phyloP scores from a whole-genome alignment of 2,888 invertebrate species.

The Branchellion lobata region DNA sequence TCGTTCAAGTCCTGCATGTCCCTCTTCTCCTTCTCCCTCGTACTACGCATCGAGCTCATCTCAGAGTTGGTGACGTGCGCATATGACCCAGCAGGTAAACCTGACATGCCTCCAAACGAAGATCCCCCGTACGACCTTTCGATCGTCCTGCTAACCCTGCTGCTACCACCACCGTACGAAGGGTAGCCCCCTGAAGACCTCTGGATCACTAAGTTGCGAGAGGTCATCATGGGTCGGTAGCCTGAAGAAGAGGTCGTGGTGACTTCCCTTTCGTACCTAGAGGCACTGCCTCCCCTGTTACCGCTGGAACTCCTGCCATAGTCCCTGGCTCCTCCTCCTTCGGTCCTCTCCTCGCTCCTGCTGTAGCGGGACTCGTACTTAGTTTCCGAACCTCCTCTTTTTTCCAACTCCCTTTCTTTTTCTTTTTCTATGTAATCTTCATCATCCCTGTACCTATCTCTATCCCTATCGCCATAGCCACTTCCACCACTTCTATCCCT shows the following conservation, averaged over 20 bases:
- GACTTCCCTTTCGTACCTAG: slow-evolving; percentile 11
- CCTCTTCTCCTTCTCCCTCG: slow-evolving; percentile 64
- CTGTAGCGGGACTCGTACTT: slow-evolving; percentile 39
- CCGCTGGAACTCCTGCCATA: slow-evolving; percentile 13
- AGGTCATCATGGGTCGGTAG: slow-evolving; percentile 48
- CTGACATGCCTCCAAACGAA: background rate
- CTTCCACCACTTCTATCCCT: slow-evolving; percentile 1
- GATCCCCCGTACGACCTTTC: slow-evolving; percentile 29
- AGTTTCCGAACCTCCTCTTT: slow-evolving; percentile 1
- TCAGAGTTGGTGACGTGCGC: slow-evolving; percentile 56
- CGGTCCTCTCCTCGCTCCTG: slow-evolving; percentile 35
- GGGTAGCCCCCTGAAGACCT: slow-evolving; percentile 42
- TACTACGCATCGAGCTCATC: slow-evolving; percentile 61
- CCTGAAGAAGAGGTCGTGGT: background rate
- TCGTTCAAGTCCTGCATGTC: slow-evolving; percentile 66
- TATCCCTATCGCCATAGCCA: slow-evolving; percentile 4
- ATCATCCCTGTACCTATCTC: slow-evolving; percentile 19
- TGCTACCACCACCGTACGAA: slow-evolving; percentile 12
- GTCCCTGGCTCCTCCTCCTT: slow-evolving; percentile 22
- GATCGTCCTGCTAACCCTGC: slow-evolving; percentile 33
- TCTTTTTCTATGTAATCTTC: slow-evolving; percentile 13
- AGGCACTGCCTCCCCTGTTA: slow-evolving; percentile 11
- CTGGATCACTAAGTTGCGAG: slow-evolving; percentile 49
- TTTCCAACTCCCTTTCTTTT: slow-evolving; percentile 18
- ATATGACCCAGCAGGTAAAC: slow-evolving; percentile 54